Percentiles rank a stretch among this genome's conserved stretches.
These are phyloP conservation scores for Aurelia coerulea DNA, from an alignment of 30 jellyfish, hydroid and myxozoan species.

Conservation along the genomic window DNA sequence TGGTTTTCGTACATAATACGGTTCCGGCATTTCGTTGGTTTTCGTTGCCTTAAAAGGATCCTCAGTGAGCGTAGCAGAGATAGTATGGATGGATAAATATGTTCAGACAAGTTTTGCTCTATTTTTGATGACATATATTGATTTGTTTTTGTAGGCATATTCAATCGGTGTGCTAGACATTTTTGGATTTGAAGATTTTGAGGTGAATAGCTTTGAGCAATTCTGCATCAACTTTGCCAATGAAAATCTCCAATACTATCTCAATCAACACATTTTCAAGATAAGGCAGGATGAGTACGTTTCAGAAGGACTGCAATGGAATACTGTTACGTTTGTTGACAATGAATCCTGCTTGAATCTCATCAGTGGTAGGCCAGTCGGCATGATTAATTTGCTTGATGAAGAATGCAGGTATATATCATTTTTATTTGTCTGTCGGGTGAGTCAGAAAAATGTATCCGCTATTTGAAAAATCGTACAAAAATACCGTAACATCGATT, in stretches of 20 bases:
- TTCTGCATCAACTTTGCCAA: constrained; percentile 97
- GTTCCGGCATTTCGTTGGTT: too few species aligned
- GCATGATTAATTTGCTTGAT: constrained; percentile 91
- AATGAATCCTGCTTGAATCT: constrained; percentile 79
- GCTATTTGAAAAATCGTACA: neutral
- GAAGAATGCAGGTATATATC: constrained; percentile 95
- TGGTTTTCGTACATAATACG: too few species aligned
- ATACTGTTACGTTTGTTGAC: constrained; percentile 76
- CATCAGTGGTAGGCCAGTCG: constrained; percentile 86
- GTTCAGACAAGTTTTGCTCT: too few species aligned
- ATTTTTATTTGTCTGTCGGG: neutral
- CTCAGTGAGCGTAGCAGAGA: too few species aligned
- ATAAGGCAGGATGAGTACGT: constrained; percentile 94
- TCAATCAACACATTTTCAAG: constrained; percentile 87
- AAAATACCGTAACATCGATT: too few species aligned
- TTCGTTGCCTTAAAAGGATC: too few species aligned
- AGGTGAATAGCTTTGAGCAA: constrained; percentile 91
- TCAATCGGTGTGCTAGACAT: constrained; percentile 96
- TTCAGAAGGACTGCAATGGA: constrained; percentile 89
- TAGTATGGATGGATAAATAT: too few species aligned
- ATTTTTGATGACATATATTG: neutral
- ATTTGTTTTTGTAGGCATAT: constrained; percentile 65
- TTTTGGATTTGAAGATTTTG: constrained; percentile 97
- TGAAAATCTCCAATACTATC: constrained; percentile 86
- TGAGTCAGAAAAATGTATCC: neutral